A percentile compares a stretch with the other conserved stretches of the same genome.
These are phyloP conservation scores for Heteromormyrus szaboi DNA, from an alignment of 2,797 vertebrate genomes.

Conservation along the genomic window DNA sequence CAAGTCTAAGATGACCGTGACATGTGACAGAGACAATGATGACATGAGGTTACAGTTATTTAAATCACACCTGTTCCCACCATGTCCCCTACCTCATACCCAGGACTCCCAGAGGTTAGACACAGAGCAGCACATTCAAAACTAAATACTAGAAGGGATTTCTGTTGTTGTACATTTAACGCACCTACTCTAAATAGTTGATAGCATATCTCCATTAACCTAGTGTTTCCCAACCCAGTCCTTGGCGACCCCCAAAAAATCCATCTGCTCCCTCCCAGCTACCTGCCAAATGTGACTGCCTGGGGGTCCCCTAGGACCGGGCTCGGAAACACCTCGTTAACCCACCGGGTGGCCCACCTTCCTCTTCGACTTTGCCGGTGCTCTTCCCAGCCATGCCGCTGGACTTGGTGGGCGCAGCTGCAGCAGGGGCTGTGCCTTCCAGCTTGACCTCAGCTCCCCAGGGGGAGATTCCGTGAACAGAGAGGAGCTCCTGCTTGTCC, in stretches of 20 bases:
- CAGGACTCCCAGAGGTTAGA: background rate
- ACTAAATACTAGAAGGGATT: background rate
- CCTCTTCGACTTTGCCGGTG: slow-evolving; percentile 73
- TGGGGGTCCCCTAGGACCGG: background rate
- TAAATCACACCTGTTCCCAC: background rate
- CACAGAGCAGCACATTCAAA: background rate
- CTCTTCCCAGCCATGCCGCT: slow-evolving; percentile 67
- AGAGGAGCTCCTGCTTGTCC: slow-evolving; percentile 76
- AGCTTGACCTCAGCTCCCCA: slow-evolving; percentile 89
- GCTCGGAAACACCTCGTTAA: background rate
- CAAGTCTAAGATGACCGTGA: background rate
- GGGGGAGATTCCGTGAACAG: slow-evolving; percentile 75
- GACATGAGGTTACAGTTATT: background rate
- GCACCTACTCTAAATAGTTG: background rate
- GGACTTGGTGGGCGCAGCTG: slow-evolving; percentile 61
- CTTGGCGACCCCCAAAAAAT: background rate
- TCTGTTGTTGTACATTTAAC: background rate
- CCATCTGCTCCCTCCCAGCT: background rate
- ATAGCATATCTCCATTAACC: background rate
- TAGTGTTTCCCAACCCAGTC: background rate
- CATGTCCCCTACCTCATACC: background rate
- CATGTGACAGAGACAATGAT: background rate
- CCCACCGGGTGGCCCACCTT: slow-evolving; percentile 68
- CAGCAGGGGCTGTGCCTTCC: slow-evolving; percentile 51
- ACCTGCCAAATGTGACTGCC: background rate